Evolutionary conservation across 2,797 vertebrate species (phyloP).

Genomic region (Hylomyscus alleni): DNA sequence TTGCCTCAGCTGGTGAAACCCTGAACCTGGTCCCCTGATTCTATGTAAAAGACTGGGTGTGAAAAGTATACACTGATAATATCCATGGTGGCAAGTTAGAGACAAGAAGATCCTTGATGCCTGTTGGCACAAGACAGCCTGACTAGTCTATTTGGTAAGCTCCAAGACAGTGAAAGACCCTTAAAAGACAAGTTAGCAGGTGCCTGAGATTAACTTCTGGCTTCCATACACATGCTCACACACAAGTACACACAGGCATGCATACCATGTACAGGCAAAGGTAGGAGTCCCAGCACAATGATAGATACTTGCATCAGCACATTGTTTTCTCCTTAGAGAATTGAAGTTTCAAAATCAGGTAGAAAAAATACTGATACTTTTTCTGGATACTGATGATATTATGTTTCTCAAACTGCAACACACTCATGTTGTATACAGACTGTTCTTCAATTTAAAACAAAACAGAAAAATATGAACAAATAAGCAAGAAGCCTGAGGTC

Average conservation of each 20-base stretch:
- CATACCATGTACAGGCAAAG: not conserved
- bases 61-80: not conserved
- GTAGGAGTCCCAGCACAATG: not conserved
- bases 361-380: not conserved
- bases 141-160: not conserved
- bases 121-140: too few relatives aligned
- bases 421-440: not conserved
- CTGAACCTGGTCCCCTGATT: not conserved
- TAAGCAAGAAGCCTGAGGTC: not conserved
- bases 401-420: not conserved
- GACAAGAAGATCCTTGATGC: not conserved
- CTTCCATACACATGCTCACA: not conserved
- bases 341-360: not conserved
- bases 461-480: not conserved
- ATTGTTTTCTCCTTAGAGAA: not conserved
- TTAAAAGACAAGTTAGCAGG: not conserved
- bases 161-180: not conserved
- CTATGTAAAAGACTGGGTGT: too few relatives aligned
- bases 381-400: not conserved
- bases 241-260: not conserved
- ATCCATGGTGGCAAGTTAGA: not conserved
- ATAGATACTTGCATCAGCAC: not conserved
- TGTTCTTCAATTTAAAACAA: not conserved
- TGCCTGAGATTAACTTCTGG: not conserved
- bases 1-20: not conserved